Conservation (phyloP, 2,888 invertebrate species). For the Pandemis corylana region DNA sequence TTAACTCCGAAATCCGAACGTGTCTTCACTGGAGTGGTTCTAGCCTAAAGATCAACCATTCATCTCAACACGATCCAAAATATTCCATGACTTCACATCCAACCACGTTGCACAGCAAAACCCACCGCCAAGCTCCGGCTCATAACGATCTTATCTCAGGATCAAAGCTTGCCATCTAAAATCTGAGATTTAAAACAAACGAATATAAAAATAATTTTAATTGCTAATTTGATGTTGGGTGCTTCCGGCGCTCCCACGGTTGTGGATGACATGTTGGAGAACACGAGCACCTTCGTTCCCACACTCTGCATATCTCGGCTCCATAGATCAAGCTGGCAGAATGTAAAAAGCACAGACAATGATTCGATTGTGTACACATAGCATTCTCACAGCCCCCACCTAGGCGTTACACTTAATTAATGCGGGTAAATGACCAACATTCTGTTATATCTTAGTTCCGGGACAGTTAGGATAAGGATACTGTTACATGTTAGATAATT, state of each 20-base stretch:
- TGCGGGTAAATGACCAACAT: conserved; percentile 80
- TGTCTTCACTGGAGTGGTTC: too few species aligned
- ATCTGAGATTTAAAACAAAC: conserved; percentile 55
- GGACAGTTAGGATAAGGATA: conserved; percentile 47
- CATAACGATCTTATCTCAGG: conserved; percentile 22
- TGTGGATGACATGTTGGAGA: conserved; percentile 80
- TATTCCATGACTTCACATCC: neutral
- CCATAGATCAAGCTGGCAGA: conserved; percentile 81
- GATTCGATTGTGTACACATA: conserved; percentile 82
- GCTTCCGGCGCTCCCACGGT: conserved; percentile 71
- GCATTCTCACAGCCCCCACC: conserved; percentile 80
- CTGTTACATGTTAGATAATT: conserved; percentile 9
- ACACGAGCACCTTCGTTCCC: conserved; percentile 73
- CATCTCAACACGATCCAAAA: neutral
- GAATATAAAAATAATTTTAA: conserved; percentile 60
- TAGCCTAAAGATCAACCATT: too few species aligned
- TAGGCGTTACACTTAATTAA: conserved; percentile 78
- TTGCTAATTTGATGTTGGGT: conserved; percentile 58
- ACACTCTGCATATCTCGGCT: conserved; percentile 82
- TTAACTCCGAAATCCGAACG: too few species aligned
- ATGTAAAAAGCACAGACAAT: conserved; percentile 81
- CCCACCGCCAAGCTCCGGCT: neutral
- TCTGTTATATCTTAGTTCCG: conserved; percentile 55
- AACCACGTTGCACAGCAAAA: neutral
- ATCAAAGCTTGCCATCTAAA: conserved; percentile 23